Base-by-base conservation (phyloP, 2,113 vertebrate species). In the Sterna hirundo region DNA sequence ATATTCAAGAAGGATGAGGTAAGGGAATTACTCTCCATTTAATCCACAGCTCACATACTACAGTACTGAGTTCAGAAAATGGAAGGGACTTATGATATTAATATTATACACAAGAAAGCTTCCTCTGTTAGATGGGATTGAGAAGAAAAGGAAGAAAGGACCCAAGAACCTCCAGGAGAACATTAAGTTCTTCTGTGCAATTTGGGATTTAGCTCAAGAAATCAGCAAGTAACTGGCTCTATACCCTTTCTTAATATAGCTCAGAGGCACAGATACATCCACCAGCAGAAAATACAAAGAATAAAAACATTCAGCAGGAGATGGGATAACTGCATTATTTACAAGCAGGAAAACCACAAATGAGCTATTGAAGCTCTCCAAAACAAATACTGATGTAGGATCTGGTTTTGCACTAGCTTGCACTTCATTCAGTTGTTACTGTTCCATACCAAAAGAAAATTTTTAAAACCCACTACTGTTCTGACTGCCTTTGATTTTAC, bases 271-370 rank as follows among this genome's bases (percentile, higher is more conserved):
- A 77, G 57, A 76, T 22, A 82, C 26, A 79, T 68, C 46, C 27
- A 91, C 32, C 91, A 89, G 49, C 42, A 93, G 74, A 93, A 89
- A 90, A 71, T 5, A 90, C 49, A 62, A 87, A 52, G 69, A 93
- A 88, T 36, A 78, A 93, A 81, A 90, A 71, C 77, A 79, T 89
- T 84, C 83, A 87, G 47, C 81, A 85, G 40, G 36, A 86, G 76
- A 64, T 68, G 61, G 69, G 62, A 19, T 89, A 93, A 89, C 88
- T 82, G 69, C 69, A 69, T 92, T 96, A 89, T 91, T 95, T 92
- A 92, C 86, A 96, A 96, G 77, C 78, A 88, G 44, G 42, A 92
- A 96, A 97, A 86, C 86, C 95, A 94, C 90, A 95, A 96, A 91
- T 38, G 77, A 87, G 58, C 58, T 94, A 69, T 0, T 75, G 54